phyloP scores from a whole-genome alignment of 2,888 invertebrate genomes.

The Mythimna ferrago region DNA sequence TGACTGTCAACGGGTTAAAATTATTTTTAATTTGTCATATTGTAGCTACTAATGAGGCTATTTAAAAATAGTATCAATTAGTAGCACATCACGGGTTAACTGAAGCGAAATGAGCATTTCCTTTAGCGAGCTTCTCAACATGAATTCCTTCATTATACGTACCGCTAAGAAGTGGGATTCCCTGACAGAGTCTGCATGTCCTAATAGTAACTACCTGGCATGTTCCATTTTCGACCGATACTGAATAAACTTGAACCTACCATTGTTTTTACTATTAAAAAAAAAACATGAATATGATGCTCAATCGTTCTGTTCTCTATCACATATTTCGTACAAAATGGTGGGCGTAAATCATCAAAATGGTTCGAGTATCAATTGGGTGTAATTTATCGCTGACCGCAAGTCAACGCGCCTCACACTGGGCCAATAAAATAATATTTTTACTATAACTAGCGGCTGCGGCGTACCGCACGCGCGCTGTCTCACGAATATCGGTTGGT shows the following conservation, averaged over 20 bases:
- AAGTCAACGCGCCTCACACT: constrained; percentile 59
- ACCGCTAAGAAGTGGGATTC: not conserved
- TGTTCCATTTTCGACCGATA: not conserved
- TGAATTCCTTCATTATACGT: not conserved
- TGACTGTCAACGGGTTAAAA: constrained; percentile 60
- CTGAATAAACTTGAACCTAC: not conserved
- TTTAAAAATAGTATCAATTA: constrained; percentile 35
- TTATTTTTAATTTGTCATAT: constrained; percentile 32
- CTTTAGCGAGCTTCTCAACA: constrained; percentile 4
- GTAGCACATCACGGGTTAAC: not conserved
- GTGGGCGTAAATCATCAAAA: constrained; percentile 52
- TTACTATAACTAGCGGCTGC: constrained; percentile 52
- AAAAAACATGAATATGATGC: not conserved
- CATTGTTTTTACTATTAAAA: not conserved
- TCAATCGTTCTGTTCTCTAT: constrained; percentile 7
- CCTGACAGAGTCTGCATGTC: not conserved
- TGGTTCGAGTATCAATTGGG: constrained; percentile 47
- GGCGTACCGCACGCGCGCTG: constrained; percentile 61
- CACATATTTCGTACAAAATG: constrained; percentile 25
- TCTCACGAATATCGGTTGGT: constrained; percentile 73
- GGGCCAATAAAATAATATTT: constrained; percentile 62
- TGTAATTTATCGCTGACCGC: constrained; percentile 57
- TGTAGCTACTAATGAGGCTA: constrained; percentile 42
- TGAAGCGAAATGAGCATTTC: constrained; percentile 30
- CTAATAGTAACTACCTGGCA: not conserved